A percentile compares a stretch with the other conserved stretches of the same genome.
Evolutionary conservation across 2,888 invertebrate genomes (phyloP).

Genomic region (Drosophila robusta): DNA sequence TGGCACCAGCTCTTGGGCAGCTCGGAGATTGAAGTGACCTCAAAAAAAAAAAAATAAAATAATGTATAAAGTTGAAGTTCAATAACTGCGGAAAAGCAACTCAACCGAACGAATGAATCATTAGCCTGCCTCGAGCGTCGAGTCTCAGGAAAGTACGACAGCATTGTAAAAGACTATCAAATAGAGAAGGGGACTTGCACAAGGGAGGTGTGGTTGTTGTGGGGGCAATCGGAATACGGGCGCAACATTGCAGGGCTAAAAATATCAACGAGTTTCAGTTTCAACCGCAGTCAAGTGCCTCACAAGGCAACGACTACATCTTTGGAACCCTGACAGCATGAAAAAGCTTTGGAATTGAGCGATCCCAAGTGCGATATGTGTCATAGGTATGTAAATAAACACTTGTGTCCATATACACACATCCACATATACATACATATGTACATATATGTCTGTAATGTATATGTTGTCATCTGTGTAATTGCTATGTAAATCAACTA

Average conservation of each 20-base stretch:
- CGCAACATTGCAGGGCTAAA: constrained; percentile 42
- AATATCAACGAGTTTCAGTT: constrained; percentile 67
- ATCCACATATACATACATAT: not conserved
- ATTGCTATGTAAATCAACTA: constrained; percentile 66
- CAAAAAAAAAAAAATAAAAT: constrained; percentile 7
- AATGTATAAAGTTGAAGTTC: constrained; percentile 37
- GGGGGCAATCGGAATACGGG: not conserved
- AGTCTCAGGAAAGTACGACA: constrained; percentile 19
- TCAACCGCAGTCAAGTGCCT: constrained; percentile 74
- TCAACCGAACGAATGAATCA: constrained; percentile 32
- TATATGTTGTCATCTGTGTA: constrained; percentile 26
- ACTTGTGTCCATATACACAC: not conserved
- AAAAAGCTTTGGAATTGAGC: constrained; percentile 37
- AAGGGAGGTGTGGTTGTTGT: not conserved
- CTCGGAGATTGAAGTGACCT: constrained; percentile 32
- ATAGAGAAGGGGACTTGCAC: not conserved
- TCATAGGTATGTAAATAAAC: constrained; percentile 38
- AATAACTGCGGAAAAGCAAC: constrained; percentile 35
- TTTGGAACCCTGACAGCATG: constrained; percentile 24
- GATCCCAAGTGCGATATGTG: constrained; percentile 54
- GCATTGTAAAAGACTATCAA: constrained; percentile 9
- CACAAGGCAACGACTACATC: constrained; percentile 54
- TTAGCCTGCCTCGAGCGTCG: constrained; percentile 3
- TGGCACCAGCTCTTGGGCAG: not conserved
- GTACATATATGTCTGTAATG: constrained; percentile 14